phyloP scores from a whole-genome alignment of 2,113 vertebrate genomes.

The Elephas maximus region DNA sequence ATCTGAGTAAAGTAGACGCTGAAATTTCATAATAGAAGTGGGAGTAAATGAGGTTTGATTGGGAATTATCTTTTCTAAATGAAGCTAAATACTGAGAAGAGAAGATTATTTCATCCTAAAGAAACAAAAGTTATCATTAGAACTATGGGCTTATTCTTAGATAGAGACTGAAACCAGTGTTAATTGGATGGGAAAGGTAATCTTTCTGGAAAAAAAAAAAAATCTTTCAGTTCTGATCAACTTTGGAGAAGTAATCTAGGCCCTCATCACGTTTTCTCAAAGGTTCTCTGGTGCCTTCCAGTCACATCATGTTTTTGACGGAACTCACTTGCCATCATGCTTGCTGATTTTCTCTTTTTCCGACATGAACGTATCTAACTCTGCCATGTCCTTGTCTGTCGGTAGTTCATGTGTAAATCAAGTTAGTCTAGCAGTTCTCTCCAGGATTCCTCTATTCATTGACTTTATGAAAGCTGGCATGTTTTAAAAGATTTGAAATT shows the following conservation, averaged over 20 bases:
- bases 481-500: background rate
- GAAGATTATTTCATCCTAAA: background rate
- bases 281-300: background rate
- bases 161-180: background rate
- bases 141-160: background rate
- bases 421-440: no score
- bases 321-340: rapidly evolving
- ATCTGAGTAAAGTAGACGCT: background rate
- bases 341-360: background rate
- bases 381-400: background rate
- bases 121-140: background rate
- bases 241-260: background rate
- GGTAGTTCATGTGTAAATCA: rapidly evolving
- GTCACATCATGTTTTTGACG: rapidly evolving
- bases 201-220: background rate
- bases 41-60: no score
- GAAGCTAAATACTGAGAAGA: background rate
- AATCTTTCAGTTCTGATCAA: background rate
- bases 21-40: background rate
- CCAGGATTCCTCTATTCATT: rapidly evolving
- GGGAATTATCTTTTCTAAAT: background rate
- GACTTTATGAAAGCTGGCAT: background rate
- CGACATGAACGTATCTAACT: background rate
- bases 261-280: background rate
- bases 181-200: background rate